A percentile compares a stretch with the other conserved stretches of the same genome.
These are phyloP conservation scores for Drosophila bipectinata DNA, from an alignment of 1,140 invertebrate genomes.

Conservation along the genomic window DNA sequence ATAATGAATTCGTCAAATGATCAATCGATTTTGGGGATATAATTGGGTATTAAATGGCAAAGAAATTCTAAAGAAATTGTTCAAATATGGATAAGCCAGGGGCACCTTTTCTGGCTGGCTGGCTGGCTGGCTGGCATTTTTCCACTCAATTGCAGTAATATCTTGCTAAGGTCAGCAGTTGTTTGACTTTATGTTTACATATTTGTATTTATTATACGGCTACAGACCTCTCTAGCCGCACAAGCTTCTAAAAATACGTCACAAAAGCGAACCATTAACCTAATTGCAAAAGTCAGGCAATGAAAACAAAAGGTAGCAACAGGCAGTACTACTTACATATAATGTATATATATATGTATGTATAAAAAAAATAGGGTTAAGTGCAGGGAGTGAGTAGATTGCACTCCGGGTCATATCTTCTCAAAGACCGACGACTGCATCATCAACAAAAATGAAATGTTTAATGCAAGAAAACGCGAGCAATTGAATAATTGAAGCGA, in stretches of 20 bases:
- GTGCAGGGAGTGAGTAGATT: slow-evolving; percentile 34
- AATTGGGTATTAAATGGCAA: slow-evolving; percentile 1
- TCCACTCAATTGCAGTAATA: slow-evolving; percentile 31
- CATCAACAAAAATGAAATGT: slow-evolving; percentile 13
- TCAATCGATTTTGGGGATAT: slow-evolving; percentile 6
- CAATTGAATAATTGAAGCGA: slow-evolving; percentile 19
- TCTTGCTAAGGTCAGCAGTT: slow-evolving; percentile 23
- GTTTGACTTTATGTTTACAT: slow-evolving; percentile 37
- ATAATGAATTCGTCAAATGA: slow-evolving; percentile 23
- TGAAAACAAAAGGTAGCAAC: slow-evolving; percentile 52
- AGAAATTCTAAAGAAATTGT: neutral
- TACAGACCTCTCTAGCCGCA: slow-evolving; percentile 7
- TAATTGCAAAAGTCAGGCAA: slow-evolving; percentile 66
- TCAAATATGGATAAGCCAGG: too few species aligned
- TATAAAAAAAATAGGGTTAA: slow-evolving; percentile 52
- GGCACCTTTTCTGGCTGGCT: neutral
- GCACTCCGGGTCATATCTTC: slow-evolving; percentile 27
- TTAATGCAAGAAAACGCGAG: slow-evolving; percentile 27
- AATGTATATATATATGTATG: slow-evolving; percentile 18
- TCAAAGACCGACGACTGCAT: slow-evolving; percentile 41
- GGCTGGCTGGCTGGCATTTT: neutral
- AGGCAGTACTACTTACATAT: slow-evolving; percentile 7
- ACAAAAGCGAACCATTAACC: slow-evolving; percentile 73
- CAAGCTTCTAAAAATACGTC: slow-evolving; percentile 47
- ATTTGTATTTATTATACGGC: slow-evolving; percentile 44